Conservation (phyloP, 2,797 vertebrate genomes). For the Lindbergichthys nudifrons region DNA sequence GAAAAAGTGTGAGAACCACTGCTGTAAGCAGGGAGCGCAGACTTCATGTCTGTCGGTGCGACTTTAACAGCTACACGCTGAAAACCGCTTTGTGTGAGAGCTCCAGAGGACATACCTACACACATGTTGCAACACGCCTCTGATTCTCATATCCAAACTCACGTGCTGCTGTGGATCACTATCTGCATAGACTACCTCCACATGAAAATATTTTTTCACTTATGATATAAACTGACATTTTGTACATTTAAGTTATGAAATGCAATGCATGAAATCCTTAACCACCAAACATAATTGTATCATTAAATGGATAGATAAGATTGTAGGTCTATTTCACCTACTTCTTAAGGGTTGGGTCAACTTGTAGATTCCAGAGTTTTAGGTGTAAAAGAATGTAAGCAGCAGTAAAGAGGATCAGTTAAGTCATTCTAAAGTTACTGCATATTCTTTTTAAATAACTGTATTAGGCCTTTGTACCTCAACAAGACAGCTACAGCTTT, state of each 20-base stretch:
- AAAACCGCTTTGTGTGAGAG: conserved; percentile 16
- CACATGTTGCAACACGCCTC: conserved; percentile 41
- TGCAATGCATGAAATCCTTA: background rate
- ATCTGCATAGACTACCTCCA: background rate
- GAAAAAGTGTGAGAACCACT: no score
- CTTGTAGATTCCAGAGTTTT: background rate
- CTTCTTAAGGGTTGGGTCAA: background rate
- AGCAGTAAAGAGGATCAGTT: background rate
- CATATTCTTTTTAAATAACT: background rate
- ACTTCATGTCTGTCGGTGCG: background rate
- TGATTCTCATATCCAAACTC: background rate
- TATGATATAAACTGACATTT: background rate
- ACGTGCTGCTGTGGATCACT: background rate
- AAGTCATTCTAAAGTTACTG: background rate
- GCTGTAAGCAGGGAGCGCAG: background rate
- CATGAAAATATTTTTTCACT: background rate
- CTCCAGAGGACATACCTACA: conserved; percentile 29
- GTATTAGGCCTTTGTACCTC: background rate
- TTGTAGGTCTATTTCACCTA: background rate
- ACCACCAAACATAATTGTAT: background rate
- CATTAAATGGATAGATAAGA: background rate
- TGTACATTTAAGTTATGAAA: background rate
- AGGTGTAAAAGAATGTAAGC: background rate
- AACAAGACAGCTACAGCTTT: no score
- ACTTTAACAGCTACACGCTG: conserved; percentile 4